Evolutionary conservation across 23 tunicate genomes (phyloP), one percentile per base, ranked within the genome.

Genomic region (Trididemnum miniatum): DNA sequence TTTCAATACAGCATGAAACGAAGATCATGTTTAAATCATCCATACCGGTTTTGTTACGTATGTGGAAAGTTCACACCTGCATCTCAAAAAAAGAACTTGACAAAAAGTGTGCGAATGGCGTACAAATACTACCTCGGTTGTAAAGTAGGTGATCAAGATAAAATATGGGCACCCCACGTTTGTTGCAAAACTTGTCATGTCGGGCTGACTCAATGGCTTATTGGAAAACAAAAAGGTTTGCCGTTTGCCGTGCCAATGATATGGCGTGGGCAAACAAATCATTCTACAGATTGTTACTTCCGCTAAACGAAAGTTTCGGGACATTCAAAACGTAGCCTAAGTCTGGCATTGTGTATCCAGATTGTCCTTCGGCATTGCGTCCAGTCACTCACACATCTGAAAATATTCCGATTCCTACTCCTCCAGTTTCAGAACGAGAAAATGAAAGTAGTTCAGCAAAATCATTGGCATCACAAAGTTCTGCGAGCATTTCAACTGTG

Each of bases 121-220:
- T 77, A 52, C 29, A 20, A 77, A 9, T 35, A 7, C 66, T 77
- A 77, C 54, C 54, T 77, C 54, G 82, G 82, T 22, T 51, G 52
- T 77, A 77, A 52, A 77, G 67, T 77, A 51, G 66, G 82, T 54
- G 82, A 77, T 37, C 82, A 51, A 67, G 82, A 77, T 77, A 77
- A 77, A 77, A 22, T 12, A 66, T 77, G 52, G 31, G 82, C 67
- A 18, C 66, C 82, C 28, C 67, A 77, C 54, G 67, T 54, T 77
- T 38, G 67, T 51, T 77, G 82, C 39, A 77, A 28, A 77, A 51
- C 82, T 30, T 77, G 82, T 54, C 22, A 20, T 51, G 26, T 67
- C 52, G 54, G 54, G 82, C 66, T 77, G 54, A 37, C 67, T 51
- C 52, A 51, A 67, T 77, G 82, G 82, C 54, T 51, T 67, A 24